phyloP scores from a whole-genome alignment of 1,140 invertebrate genomes.

The Leptestheria dahalacensis region DNA sequence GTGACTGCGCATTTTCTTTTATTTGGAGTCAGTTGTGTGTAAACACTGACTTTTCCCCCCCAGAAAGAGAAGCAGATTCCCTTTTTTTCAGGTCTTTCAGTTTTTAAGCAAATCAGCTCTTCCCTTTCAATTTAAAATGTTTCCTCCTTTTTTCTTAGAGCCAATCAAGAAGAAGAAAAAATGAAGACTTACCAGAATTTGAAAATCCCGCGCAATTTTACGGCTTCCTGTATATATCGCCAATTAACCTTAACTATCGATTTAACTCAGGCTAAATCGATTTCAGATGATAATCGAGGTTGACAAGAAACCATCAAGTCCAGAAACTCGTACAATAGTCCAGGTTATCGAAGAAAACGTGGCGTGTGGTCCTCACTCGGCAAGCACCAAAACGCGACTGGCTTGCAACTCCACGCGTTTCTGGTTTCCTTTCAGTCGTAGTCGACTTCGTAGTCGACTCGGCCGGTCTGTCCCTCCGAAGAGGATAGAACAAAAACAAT shows the following conservation, averaged over 20 bases:
- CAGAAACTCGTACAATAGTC: too few relatives aligned
- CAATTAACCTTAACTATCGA: background rate
- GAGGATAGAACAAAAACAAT: too few relatives aligned
- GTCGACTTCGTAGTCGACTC: background rate
- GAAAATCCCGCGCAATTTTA: background rate
- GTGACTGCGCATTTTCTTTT: background rate
- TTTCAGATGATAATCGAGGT: too few relatives aligned
- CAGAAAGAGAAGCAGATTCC: background rate
- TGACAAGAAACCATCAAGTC: too few relatives aligned
- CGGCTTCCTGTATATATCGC: background rate
- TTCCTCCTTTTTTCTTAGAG: too few relatives aligned
- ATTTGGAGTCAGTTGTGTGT: background rate
- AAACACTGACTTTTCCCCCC: background rate
- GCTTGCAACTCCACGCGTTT: background rate
- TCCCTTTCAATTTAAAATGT: background rate
- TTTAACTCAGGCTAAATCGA: background rate
- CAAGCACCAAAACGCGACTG: background rate
- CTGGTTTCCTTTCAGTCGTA: background rate
- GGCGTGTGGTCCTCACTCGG: background rate
- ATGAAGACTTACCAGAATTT: too few relatives aligned
- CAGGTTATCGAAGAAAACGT: background rate
- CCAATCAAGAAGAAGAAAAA: too few relatives aligned
- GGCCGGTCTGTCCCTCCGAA: too few relatives aligned
- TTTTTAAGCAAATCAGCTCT: background rate
- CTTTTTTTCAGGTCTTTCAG: background rate